A percentile compares a stretch with the other conserved stretches of the same genome.
These are phyloP conservation scores for Manis crassicaudata DNA, from an alignment of 2,797 vertebrate genomes.

Conservation along the genomic window DNA sequence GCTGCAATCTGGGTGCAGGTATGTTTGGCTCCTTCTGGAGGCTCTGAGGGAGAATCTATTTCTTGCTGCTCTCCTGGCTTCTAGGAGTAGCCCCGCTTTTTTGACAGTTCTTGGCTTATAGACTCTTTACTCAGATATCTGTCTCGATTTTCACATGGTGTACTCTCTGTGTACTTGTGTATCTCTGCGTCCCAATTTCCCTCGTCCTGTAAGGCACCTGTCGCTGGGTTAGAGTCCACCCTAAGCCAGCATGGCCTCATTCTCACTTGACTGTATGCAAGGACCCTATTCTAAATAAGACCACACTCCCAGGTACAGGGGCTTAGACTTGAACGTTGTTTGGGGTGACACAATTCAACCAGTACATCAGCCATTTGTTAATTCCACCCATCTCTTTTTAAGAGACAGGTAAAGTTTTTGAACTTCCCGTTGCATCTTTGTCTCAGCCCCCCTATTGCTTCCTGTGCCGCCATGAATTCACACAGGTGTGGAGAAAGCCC, in stretches of 20 bases:
- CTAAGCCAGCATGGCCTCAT: background rate
- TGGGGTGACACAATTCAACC: background rate
- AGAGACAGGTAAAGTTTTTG: background rate
- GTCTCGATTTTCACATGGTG: background rate
- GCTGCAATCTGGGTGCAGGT: background rate
- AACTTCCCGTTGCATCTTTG: background rate
- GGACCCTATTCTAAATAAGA: background rate
- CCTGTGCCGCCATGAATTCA: background rate
- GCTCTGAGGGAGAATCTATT: background rate
- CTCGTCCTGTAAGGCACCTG: background rate
- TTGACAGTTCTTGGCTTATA: background rate
- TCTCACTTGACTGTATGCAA: background rate
- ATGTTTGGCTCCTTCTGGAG: background rate
- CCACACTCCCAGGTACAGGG: background rate
- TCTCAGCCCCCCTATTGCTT: background rate
- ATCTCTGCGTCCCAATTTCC: background rate
- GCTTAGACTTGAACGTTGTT: background rate
- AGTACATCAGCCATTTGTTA: background rate
- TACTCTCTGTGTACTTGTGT: background rate
- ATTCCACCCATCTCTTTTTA: background rate
- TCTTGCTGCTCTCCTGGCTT: background rate
- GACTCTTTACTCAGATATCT: background rate
- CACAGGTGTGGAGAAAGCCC: background rate
- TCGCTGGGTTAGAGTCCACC: background rate
- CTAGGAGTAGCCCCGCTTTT: background rate